Evolutionary conservation across 2,888 invertebrate genomes (phyloP), one percentile per base, ranked within the genome.

Genomic region (Scelioninae gen. 2): DNA sequence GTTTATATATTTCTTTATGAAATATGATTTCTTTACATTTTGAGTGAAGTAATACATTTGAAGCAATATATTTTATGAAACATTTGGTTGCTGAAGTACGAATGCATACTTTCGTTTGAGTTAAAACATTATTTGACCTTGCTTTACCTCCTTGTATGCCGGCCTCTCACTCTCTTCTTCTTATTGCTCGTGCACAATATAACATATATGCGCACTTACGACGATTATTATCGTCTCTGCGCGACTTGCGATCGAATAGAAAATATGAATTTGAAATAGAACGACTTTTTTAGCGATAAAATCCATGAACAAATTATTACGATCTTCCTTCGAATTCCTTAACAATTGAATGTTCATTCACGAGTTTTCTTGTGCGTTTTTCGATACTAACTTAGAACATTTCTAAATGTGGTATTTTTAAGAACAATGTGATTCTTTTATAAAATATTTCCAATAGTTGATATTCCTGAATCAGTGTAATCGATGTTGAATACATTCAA

Each of bases 151-250:
- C 43, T 58, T 69, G 48, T 69, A 69, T 18, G 48, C 65, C 55
- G 52, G 64, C 69, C 69, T 70, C 65, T 65, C 69, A 61, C 74
- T 74, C 69, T 70, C 70, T 74, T 74, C 73, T 61, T 74, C 70
- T 74, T 65, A 70, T 53, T 60, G 52, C 55, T 70, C 65, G 50
- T 65, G 61, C 68, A 74, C 69, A 60, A 61, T 65, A 46, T 64
- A 58, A 52, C 39, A 39, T 65, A 11, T 73, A 65, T 50, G 65
- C 58, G 39, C 45, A 31, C 35, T 16, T 58, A 57, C 13, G 60
- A 73, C 48, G 73, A 58, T 19, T 55, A 64, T 39, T 53, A 69
- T 60, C 48, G 46, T 60, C 55, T 72, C 15, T 48, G 28, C 41
- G 52, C 22, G 37, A 58, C 55, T 60, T 43, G 22, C 45, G 37